phyloP scores from a whole-genome alignment of 2,797 vertebrate genomes.

The Phyllotis vaccarum region DNA sequence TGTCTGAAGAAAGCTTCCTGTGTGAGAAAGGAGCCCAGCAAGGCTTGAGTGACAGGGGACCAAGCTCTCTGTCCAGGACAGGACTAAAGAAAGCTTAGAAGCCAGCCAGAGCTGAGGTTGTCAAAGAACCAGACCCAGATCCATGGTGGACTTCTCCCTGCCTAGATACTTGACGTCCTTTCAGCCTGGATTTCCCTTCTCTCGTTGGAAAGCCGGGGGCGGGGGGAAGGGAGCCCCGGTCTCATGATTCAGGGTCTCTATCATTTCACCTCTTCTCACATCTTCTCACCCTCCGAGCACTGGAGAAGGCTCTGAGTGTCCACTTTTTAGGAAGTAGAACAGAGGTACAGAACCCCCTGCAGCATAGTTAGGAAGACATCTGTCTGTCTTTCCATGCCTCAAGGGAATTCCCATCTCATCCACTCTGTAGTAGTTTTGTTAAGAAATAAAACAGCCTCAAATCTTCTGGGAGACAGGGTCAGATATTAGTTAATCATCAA shows the following conservation, averaged over 20 bases:
- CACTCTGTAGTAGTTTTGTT: neutral
- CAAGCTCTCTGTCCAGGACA: neutral
- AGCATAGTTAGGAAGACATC: neutral
- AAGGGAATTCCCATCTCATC: neutral
- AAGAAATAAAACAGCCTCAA: neutral
- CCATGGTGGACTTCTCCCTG: rapidly evolving
- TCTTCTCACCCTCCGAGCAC: neutral
- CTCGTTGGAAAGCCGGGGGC: neutral
- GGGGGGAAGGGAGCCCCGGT: too few relatives aligned
- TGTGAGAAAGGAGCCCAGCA: neutral
- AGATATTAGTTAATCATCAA: neutral
- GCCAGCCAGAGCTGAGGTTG: neutral
- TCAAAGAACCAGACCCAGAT: rapidly evolving
- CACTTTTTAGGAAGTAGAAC: neutral
- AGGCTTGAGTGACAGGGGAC: neutral
- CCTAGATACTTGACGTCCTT: neutral
- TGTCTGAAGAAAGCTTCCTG: neutral
- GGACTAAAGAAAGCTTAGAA: neutral
- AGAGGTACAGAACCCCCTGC: too few relatives aligned
- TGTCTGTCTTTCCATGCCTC: neutral
- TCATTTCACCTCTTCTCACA: neutral
- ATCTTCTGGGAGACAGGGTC: neutral
- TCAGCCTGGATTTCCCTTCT: neutral
- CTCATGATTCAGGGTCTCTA: neutral
- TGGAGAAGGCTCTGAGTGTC: neutral